Base-by-base conservation (phyloP, 2,888 invertebrate species). In the Parthenolecanium corni region DNA sequence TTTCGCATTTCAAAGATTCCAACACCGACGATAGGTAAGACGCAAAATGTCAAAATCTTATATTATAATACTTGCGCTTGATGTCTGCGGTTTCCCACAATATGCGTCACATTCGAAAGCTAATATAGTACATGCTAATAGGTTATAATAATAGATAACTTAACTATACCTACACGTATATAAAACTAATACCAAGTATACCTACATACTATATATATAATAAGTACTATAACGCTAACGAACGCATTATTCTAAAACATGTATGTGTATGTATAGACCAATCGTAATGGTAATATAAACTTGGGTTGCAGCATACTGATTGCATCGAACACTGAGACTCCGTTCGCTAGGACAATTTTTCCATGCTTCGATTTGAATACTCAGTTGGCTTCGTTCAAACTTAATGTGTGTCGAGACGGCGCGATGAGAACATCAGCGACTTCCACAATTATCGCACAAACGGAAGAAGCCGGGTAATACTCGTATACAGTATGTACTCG, bases 301-400 rank as follows among this genome's bases (percentile, higher is more conserved):
- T n/a, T n/a, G n/a, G n/a, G n/a, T 31, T 46, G 16, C 21, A 58
- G 58, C 47, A 49, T 47, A 23, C 23, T 58, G 23, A 63, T 63
- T 18, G 52, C 52, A 4, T 46, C 63, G 25, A 63, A 63, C 36
- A 52, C 53, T 12, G 46, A 52, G 20, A 25, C 24, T 3, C 63
- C 63, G 3, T 63, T 63, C 23, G 63, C 52, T 14, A 40, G 63
- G 12, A 63, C 63, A n/a, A 53, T 63, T 23, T 63, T 63, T 47
- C 63, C 63, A 12, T 63, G 63, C 36, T 63, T 63, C 46, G 63
- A 53, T 16, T 44, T 46, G 36, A 25, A 36, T n/a, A 46, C 52
- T 21, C 63, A 63, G n/a, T 53, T 25, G 2, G 63, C 63, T 6
- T 40, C 52, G 21, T 63, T 44, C 36, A 46, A 36, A 14, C 16